phyloP scores from a whole-genome alignment of 2,113 vertebrate genomes.

The Amphilophus citrinellus region DNA sequence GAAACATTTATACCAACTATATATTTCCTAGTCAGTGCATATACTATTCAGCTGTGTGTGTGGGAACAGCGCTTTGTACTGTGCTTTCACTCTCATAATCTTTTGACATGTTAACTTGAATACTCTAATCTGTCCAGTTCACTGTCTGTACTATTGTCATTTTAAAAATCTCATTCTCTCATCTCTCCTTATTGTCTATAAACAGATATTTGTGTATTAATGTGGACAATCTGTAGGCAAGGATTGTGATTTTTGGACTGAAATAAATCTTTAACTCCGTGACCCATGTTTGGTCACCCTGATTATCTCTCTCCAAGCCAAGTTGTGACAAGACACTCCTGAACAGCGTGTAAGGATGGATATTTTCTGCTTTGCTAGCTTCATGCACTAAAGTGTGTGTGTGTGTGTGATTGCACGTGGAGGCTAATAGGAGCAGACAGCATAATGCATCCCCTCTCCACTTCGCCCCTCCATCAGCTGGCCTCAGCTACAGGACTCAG shows the following conservation, averaged over 20 bases:
- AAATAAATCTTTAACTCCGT: conserved; percentile 5
- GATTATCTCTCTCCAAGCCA: background rate
- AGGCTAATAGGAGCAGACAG: conserved; percentile 26
- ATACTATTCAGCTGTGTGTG: background rate
- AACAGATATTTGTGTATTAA: background rate
- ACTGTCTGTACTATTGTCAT: background rate
- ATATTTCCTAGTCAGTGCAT: conserved; percentile 16
- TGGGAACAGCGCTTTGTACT: background rate
- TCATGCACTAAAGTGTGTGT: background rate
- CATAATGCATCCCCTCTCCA: conserved; percentile 7
- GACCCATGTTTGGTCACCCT: background rate
- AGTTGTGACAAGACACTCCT: conserved; percentile 11
- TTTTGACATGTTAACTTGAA: background rate
- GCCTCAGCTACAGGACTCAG: conserved; percentile 15
- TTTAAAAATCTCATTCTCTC: background rate
- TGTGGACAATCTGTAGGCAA: background rate
- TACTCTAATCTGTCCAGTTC: background rate
- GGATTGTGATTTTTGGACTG: background rate
- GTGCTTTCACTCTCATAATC: background rate
- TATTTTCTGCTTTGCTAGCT: conserved; percentile 19
- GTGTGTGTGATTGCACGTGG: conserved; percentile 1
- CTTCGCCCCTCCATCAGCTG: background rate
- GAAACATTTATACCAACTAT: conserved; percentile 36
- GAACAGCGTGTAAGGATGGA: conserved; percentile 1
- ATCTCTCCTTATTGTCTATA: background rate